Evolutionary conservation across 2,797 vertebrate genomes (phyloP).

Genomic region (Artibeus jamaicensis): DNA sequence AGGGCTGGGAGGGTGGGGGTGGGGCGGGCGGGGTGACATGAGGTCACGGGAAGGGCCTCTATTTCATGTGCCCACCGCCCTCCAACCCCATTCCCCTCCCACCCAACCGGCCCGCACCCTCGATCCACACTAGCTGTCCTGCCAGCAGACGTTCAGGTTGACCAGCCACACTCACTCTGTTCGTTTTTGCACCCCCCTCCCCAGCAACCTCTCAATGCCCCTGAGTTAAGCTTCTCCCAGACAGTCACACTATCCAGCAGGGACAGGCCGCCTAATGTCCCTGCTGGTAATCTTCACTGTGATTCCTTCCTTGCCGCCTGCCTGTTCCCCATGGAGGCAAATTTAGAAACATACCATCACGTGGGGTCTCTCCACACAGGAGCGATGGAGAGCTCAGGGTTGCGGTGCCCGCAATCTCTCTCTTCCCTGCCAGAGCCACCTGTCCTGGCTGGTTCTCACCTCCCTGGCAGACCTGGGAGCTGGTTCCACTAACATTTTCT

Average conservation of each 20-base stretch:
- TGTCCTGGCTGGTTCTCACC: conserved; percentile 52
- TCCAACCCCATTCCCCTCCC: not conserved
- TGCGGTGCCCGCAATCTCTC: conserved; percentile 77
- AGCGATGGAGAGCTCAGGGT: conserved; percentile 64
- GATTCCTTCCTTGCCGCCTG: conserved; percentile 30
- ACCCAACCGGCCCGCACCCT: not conserved
- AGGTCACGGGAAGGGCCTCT: conserved; percentile 19
- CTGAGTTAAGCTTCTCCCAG: not conserved
- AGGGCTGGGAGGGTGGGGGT: not conserved
- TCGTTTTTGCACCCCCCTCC: not conserved
- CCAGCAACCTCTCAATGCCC: not conserved
- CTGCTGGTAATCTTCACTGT: conserved; percentile 14
- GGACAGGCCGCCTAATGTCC: not conserved
- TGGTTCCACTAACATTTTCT: conserved; percentile 58
- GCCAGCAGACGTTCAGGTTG: not conserved
- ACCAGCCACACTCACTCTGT: not conserved
- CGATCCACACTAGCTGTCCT: not conserved
- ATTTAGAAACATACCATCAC: conserved; percentile 83
- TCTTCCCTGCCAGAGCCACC: conserved; percentile 31
- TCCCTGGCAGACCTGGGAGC: conserved; percentile 44
- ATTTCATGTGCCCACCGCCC: not conserved
- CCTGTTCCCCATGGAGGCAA: conserved; percentile 71
- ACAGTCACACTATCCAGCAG: not conserved
- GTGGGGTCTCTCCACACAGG: conserved; percentile 73
- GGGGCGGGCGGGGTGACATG: not conserved